phyloP scores from a whole-genome alignment of 2,113 vertebrate species.

The Mionectes macconnelli region DNA sequence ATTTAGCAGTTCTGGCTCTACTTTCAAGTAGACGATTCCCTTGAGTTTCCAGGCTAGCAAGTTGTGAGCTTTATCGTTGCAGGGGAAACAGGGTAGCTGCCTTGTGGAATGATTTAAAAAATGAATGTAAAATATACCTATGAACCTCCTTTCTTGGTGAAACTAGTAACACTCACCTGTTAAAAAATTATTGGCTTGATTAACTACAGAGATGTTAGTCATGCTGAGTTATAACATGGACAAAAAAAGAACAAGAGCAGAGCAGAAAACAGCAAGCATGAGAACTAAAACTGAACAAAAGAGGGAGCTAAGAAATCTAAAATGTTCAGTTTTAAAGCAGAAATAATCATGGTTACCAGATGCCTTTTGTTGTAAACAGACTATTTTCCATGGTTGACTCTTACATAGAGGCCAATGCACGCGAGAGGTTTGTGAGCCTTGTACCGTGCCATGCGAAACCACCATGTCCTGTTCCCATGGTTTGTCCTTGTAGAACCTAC shows the following conservation, averaged over 20 bases:
- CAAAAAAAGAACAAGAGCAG: background rate
- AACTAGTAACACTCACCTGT: background rate
- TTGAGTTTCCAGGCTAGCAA: background rate
- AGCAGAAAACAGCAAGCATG: background rate
- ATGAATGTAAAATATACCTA: background rate
- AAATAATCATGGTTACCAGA: constrained; percentile 19
- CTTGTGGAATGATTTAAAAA: background rate
- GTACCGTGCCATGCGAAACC: background rate
- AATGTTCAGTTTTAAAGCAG: background rate
- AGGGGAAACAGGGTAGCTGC: background rate
- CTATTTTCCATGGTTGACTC: background rate
- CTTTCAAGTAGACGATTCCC: constrained; percentile 17
- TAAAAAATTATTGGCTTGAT: background rate
- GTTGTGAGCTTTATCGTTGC: background rate
- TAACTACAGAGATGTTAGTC: background rate
- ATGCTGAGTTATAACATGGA: rapidly evolving
- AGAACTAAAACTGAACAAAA: constrained; percentile 46
- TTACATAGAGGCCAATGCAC: background rate
- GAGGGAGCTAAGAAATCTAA: constrained; percentile 23
- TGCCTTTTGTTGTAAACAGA: constrained; percentile 36
- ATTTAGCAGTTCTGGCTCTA: constrained; percentile 35
- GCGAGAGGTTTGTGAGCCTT: background rate
- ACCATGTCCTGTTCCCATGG: background rate
- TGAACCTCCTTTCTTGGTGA: background rate
- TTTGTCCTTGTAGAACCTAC: background rate